Base-by-base conservation (phyloP, 2,888 invertebrate genomes). In the Eurytoma adleriae region DNA sequence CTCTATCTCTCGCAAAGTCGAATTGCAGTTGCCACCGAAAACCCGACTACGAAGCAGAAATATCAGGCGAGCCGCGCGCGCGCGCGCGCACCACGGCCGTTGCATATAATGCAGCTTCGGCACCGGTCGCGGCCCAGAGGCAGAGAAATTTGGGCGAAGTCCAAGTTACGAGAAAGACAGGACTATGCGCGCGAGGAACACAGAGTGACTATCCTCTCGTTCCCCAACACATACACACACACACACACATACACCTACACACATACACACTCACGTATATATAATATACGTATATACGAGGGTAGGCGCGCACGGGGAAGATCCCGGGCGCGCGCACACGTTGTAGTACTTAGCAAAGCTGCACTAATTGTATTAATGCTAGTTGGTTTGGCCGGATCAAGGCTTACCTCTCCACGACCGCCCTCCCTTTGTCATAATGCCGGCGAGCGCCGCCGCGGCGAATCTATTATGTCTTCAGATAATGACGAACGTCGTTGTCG, bases 351-450 rank as follows among this genome's bases (percentile, higher is more conserved):
- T 89, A 88, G 86, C 86, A 86, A 88, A 88, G 88, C 89, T 86
- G 85, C 84, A 86, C 88, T 90, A 89, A 90, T 89, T 89, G 88
- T 89, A 89, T 89, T 89, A 90, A 89, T 89, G 87, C 88, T 86
- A 86, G 86, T 86, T 86, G 89, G 88, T 87, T 88, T 86, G 84
- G 85, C 84, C 77, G 85, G 86, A 88, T 87, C 85, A 86, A 85
- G 85, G 85, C 84, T 84, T 83, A 14, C 16, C 69, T 59, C 71
- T 77, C 67, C 56, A 67, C 83, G n/a, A n/a, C 24, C n/a, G 27
- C 40, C 14, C 13, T 40, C 20, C 20, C 78, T n/a, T 54, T 81
- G 84, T 86, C 86, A 87, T 87, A 89, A 89, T 88, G 87, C 87
- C 14, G 20, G 30, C 48, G 3, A 27, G 81, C 83, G 84, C 84